phyloP scores from a whole-genome alignment of 2,113 vertebrate genomes.

The Hemichromis elongatus region DNA sequence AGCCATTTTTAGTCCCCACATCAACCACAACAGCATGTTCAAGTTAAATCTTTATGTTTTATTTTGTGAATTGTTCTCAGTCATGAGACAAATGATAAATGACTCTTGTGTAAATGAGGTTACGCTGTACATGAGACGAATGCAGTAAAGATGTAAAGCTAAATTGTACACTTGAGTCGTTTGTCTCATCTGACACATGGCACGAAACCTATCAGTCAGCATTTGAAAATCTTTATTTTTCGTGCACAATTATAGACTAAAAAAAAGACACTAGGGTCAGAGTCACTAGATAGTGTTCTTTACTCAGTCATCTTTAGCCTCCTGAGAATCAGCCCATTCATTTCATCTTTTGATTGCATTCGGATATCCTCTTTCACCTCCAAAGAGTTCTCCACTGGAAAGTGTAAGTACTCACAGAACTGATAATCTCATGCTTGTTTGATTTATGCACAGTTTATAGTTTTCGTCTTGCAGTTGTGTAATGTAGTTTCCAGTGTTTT shows the following conservation, averaged over 20 bases:
- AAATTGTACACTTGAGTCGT: not conserved
- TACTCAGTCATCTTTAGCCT: not conserved
- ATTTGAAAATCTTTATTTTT: not conserved
- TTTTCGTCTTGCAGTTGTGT: not conserved
- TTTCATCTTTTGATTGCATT: too few species aligned
- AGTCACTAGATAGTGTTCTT: not conserved
- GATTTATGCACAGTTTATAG: not conserved
- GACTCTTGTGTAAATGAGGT: not conserved
- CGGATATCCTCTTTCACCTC: not conserved
- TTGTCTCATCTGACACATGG: not conserved
- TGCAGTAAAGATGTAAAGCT: not conserved
- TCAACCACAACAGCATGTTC: not conserved
- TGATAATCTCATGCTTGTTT: not conserved
- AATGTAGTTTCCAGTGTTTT: not conserved
- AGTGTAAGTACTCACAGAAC: not conserved
- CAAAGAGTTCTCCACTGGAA: not conserved
- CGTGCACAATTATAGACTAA: not conserved
- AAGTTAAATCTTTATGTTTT: not conserved
- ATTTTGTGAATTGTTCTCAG: not conserved
- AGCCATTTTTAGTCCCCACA: conserved; percentile 1
- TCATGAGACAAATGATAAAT: not conserved
- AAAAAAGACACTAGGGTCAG: too few species aligned
- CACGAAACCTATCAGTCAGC: not conserved
- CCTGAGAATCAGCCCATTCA: not conserved
- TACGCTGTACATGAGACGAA: not conserved